Evolutionary conservation across 2,888 invertebrate genomes (phyloP).

Genomic region (Chromoteleia sp.): DNA sequence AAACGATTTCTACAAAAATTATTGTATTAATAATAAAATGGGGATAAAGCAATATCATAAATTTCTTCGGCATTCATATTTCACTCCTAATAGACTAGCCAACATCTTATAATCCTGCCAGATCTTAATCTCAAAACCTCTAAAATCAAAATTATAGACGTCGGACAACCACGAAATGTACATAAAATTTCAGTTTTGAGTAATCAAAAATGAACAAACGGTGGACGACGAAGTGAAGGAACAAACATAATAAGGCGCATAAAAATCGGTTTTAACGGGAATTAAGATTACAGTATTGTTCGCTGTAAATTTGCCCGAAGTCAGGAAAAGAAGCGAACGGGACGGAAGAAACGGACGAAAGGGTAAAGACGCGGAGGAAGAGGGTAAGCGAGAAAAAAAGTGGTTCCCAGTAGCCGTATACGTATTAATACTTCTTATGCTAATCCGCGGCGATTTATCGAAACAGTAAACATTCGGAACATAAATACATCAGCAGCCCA

Average conservation of each 20-base stretch:
- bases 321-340: no score
- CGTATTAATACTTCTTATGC: slow-evolving; percentile 57
- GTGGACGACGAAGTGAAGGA: not conserved
- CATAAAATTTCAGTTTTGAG: not conserved
- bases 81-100: slow-evolving; percentile 19
- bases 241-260: not conserved
- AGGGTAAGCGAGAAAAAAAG: slow-evolving; percentile 15
- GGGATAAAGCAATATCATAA: slow-evolving; percentile 24
- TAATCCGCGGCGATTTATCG: slow-evolving; percentile 59
- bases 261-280: slow-evolving; percentile 1
- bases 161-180: slow-evolving; percentile 2
- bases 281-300: not conserved
- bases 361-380: not conserved
- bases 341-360: not conserved
- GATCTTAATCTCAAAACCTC: slow-evolving; percentile 30
- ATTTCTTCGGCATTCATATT: slow-evolving; percentile 12
- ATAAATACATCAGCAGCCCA: slow-evolving; percentile 57
- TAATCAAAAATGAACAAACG: not conserved
- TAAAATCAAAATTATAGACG: slow-evolving; percentile 1
- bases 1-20: no score
- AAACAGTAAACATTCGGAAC: slow-evolving; percentile 53
- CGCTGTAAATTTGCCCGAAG: not conserved
- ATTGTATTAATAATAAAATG: no score
- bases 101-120: slow-evolving; percentile 19
- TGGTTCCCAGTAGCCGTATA: slow-evolving; percentile 35